These are phyloP conservation scores for Acrocephalus kingi DNA, from an alignment of 2,113 vertebrate genomes.

Conservation along the genomic window DNA sequence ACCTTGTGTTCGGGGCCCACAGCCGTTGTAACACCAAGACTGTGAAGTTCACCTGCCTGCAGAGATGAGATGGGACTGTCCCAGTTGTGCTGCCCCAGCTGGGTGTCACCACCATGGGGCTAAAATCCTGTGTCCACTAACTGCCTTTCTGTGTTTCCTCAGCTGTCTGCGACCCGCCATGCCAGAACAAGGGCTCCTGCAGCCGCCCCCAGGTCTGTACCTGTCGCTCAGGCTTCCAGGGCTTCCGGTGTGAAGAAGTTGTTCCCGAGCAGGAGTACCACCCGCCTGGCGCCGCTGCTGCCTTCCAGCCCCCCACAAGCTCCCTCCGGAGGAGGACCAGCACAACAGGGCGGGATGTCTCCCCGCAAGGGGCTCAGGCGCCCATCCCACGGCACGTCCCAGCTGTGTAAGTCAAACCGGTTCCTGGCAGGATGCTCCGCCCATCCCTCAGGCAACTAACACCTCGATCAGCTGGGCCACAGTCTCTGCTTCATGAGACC, in stretches of 20 bases:
- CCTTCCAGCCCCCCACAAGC: background rate
- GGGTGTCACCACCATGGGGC: background rate
- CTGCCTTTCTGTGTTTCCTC: constrained; percentile 29
- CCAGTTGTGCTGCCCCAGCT: background rate
- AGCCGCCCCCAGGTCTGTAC: constrained; percentile 80
- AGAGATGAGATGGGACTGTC: background rate
- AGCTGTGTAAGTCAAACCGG: constrained; percentile 48
- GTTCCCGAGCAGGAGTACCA: constrained; percentile 78
- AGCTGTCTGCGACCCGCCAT: constrained; percentile 81
- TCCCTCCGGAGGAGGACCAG: constrained; percentile 46
- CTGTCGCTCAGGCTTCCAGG: constrained; percentile 80
- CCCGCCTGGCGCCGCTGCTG: constrained; percentile 36
- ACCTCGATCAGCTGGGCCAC: background rate
- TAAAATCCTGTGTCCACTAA: background rate
- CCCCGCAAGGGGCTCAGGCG: background rate
- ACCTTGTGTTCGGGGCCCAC: background rate
- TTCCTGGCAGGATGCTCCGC: background rate
- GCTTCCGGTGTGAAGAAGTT: constrained; percentile 73
- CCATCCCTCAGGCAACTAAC: background rate
- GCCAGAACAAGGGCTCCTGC: constrained; percentile 83
- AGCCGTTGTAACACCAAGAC: background rate
- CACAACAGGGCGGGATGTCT: background rate
- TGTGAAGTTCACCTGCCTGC: background rate
- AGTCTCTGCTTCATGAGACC: background rate
- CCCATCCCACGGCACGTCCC: background rate